A percentile compares a stretch with the other conserved stretches of the same genome.
These are phyloP conservation scores for Drosophila cracens DNA, from an alignment of 2,888 invertebrate genomes.

Conservation along the genomic window DNA sequence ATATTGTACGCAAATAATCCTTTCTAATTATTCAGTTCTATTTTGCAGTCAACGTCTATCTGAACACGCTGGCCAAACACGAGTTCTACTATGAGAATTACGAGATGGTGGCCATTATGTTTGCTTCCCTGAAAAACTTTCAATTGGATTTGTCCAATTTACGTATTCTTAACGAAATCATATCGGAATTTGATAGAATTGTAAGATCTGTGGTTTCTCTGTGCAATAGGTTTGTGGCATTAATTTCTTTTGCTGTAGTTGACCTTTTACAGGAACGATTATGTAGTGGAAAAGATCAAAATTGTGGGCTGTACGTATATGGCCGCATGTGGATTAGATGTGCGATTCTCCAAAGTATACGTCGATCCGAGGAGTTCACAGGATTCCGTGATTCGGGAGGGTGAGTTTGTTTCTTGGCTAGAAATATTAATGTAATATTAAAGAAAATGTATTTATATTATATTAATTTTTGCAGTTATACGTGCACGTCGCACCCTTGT, in stretches of 20 bases:
- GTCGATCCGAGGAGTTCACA: background rate
- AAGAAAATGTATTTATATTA: background rate
- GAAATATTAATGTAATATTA: background rate
- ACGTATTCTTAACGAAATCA: constrained; percentile 93
- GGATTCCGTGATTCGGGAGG: constrained; percentile 28
- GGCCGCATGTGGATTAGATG: constrained; percentile 96
- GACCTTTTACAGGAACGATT: constrained; percentile 85
- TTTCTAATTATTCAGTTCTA: background rate
- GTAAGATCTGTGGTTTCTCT: constrained; percentile 82
- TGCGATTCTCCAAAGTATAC: constrained; percentile 86
- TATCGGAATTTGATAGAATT: constrained; percentile 94
- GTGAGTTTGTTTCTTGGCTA: constrained; percentile 3
- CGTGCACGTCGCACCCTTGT: constrained; percentile 20
- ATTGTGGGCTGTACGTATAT: constrained; percentile 98
- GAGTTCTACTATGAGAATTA: constrained; percentile 95
- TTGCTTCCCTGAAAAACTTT: constrained; percentile 95
- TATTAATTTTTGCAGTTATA: constrained; percentile 7
- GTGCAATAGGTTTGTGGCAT: background rate
- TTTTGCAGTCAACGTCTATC: constrained; percentile 84
- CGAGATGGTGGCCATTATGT: constrained; percentile 96
- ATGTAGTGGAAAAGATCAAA: constrained; percentile 97
- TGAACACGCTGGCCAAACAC: constrained; percentile 88
- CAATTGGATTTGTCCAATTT: constrained; percentile 88
- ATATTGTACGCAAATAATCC: constrained; percentile 34
- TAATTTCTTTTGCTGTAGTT: constrained; percentile 22